A percentile compares a stretch with the other conserved stretches of the same genome.
Evolutionary conservation across 2,888 invertebrate genomes (phyloP).

Genomic region (Amphipoea oculea): DNA sequence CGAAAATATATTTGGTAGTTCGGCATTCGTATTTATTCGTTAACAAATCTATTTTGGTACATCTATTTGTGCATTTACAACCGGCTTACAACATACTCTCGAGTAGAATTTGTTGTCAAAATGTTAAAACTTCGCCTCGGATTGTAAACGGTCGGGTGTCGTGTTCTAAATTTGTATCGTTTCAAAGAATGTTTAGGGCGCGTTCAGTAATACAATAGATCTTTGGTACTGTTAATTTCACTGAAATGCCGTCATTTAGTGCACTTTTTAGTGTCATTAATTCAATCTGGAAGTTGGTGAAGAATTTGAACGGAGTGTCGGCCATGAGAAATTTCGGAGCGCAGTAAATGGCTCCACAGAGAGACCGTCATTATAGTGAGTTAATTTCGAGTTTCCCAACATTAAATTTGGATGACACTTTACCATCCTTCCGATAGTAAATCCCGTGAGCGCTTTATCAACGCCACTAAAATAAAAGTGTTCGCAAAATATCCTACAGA

Average conservation of each 20-base stretch:
- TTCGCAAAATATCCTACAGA: constrained; percentile 67
- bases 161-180: constrained; percentile 83
- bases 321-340: constrained; percentile 82
- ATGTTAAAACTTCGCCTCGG: constrained; percentile 76
- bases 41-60: constrained; percentile 82
- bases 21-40: constrained; percentile 82
- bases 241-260: constrained; percentile 78
- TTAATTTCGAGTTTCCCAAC: constrained; percentile 81
- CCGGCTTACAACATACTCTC: constrained; percentile 76
- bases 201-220: constrained; percentile 79
- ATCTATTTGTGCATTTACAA: constrained; percentile 83
- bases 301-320: constrained; percentile 79
- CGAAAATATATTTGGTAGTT: constrained; percentile 87
- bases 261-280: constrained; percentile 84
- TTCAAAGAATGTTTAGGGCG: constrained; percentile 81
- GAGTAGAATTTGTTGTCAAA: constrained; percentile 81
- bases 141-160: constrained; percentile 72
- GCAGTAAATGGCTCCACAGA: constrained; percentile 81
- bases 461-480: constrained; percentile 75
- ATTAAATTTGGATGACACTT: constrained; percentile 81
- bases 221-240: constrained; percentile 82
- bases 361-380: constrained; percentile 83
- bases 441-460: constrained; percentile 72
- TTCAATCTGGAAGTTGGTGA: constrained; percentile 80
- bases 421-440: constrained; percentile 81